phyloP scores from a whole-genome alignment of 2,888 invertebrate species.

The Stenoptilia bipunctidactyla region DNA sequence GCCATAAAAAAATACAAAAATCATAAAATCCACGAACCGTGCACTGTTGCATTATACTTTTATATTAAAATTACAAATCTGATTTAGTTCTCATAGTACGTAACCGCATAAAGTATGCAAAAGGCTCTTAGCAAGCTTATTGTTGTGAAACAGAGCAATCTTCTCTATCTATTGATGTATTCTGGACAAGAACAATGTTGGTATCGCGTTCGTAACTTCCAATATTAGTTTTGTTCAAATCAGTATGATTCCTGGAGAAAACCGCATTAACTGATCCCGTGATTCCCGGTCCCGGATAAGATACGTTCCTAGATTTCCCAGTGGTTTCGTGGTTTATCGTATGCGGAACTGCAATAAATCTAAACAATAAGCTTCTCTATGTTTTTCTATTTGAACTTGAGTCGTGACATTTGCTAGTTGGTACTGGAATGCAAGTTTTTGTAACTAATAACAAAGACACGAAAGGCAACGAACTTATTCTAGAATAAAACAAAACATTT shows the following conservation, averaged over 20 bases:
- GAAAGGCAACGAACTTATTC: too few species aligned
- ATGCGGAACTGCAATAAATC: constrained; percentile 55
- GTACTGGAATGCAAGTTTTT: too few species aligned
- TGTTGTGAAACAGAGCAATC: constrained; percentile 60
- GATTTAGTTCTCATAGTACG: constrained; percentile 56
- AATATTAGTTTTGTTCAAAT: constrained; percentile 65
- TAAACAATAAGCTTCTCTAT: constrained; percentile 9
- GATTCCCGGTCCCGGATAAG: constrained; percentile 58
- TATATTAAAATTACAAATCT: constrained; percentile 34
- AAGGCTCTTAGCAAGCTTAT: constrained; percentile 37
- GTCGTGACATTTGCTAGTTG: too few species aligned
- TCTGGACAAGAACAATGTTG: background rate
- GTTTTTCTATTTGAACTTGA: too few species aligned
- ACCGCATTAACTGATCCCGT: constrained; percentile 53
- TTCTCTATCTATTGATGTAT: constrained; percentile 50
- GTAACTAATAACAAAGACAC: too few species aligned
- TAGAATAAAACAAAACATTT: too few species aligned
- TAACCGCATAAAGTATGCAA: constrained; percentile 53
- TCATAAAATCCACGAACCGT: background rate
- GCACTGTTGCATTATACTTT: background rate
- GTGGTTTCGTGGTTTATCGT: constrained; percentile 63
- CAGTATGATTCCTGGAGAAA: constrained; percentile 48
- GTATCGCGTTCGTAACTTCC: constrained; percentile 27
- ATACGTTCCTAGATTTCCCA: constrained; percentile 54
- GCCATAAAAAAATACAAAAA: background rate